Evolutionary conservation across 1,140 invertebrate species (phyloP).

Genomic region (Trachymyrmex cornetzi): DNA sequence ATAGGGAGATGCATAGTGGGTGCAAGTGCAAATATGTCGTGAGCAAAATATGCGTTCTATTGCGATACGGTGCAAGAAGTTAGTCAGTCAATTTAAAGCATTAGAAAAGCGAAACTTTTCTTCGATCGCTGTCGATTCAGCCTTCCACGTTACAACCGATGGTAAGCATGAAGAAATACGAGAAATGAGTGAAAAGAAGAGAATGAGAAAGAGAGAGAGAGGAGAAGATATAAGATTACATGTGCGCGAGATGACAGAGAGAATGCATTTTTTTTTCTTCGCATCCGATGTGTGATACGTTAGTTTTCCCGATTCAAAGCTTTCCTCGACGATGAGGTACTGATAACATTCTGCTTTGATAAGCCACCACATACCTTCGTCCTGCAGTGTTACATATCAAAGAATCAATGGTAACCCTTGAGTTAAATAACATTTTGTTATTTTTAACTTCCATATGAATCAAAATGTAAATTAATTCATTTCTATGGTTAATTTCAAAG

Average conservation of each 20-base stretch:
- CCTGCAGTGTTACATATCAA: too few relatives aligned
- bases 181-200: constrained; percentile 40
- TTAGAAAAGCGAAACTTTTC: constrained; percentile 4
- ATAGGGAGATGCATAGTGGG: constrained; percentile 53
- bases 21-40: constrained; percentile 60
- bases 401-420: too few relatives aligned
- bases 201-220: neutral
- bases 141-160: neutral
- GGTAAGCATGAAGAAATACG: constrained; percentile 5
- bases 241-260: neutral
- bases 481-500: too few relatives aligned
- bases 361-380: neutral
- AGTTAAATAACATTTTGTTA: too few relatives aligned
- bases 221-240: neutral
- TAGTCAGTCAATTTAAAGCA: constrained; percentile 29
- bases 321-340: neutral
- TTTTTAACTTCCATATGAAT: too few relatives aligned
- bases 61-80: constrained; percentile 5
- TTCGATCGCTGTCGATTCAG: neutral
- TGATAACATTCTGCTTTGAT: neutral
- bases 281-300: neutral
- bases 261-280: constrained; percentile 14
- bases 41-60: constrained; percentile 37
- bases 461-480: too few relatives aligned
- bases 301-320: neutral